Evolutionary conservation across 2,113 vertebrate species (phyloP).

Genomic region (Ceyx melanurus): DNA sequence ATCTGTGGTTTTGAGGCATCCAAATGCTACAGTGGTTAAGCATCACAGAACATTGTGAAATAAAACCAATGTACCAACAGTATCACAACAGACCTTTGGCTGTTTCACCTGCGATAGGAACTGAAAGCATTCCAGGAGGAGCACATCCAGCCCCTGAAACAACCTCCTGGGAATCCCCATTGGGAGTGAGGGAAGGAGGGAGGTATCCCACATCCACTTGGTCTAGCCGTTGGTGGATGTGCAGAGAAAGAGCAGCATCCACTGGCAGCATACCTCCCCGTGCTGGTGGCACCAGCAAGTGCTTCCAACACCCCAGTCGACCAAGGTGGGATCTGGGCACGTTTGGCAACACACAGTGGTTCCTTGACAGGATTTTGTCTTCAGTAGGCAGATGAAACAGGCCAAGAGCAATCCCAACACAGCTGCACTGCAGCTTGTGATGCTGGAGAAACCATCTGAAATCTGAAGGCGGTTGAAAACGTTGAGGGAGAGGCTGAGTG

Average conservation of each 20-base stretch:
- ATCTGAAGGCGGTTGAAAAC: not conserved
- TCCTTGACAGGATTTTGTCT: not conserved
- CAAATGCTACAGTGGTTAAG: not conserved
- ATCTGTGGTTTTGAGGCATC: not conserved
- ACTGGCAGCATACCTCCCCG: not conserved
- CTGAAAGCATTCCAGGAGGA: not conserved
- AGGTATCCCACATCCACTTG: not conserved
- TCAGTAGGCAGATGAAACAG: not conserved
- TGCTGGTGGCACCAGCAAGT: not conserved
- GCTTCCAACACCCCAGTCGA: fast-evolving
- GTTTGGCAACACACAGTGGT: not conserved
- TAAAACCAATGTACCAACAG: not conserved
- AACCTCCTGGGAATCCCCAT: not conserved
- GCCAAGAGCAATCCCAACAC: not conserved
- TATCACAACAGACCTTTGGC: not conserved
- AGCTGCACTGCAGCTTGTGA: not conserved
- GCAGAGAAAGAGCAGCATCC: not conserved
- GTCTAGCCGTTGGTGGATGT: not conserved
- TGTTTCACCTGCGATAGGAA: fast-evolving
- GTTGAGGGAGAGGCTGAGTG: not conserved
- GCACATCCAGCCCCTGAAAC: not conserved
- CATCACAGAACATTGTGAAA: not conserved
- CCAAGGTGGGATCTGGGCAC: fast-evolving
- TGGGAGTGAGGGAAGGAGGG: not conserved
- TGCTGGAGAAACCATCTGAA: not conserved